A percentile compares a stretch with the other conserved stretches of the same genome.
Evolutionary conservation across 37 sponge, comb jelly and placozoan genomes (phyloP).

Genomic region (Chondrosia reniformis): DNA sequence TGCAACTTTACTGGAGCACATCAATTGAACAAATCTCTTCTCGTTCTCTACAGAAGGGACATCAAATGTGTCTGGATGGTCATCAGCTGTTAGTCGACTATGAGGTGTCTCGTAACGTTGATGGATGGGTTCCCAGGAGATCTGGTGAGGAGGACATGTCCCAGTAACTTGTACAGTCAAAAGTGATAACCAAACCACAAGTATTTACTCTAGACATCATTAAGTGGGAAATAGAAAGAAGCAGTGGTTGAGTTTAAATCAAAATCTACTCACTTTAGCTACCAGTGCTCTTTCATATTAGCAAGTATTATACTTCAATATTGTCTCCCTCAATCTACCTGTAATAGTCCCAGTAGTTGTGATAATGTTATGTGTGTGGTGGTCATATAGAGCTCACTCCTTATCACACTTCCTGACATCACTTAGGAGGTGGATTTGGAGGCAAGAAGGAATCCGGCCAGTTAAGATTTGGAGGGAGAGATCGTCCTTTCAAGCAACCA

Average conservation of each 20-base stretch:
- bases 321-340: too few species aligned
- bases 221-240: too few species aligned
- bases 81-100: constrained; percentile 74
- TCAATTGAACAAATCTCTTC: too few species aligned
- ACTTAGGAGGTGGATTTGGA: constrained; percentile 95
- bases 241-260: too few species aligned
- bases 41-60: constrained; percentile 28
- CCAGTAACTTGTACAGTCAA: too few species aligned
- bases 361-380: not conserved
- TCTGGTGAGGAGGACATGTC: constrained; percentile 54
- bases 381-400: not conserved
- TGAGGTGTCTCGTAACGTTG: constrained; percentile 73
- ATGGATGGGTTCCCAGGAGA: constrained; percentile 91
- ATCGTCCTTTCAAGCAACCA: constrained; percentile 85
- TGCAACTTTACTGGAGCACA: too few species aligned
- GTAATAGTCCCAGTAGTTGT: not conserved
- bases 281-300: too few species aligned
- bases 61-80: constrained; percentile 60
- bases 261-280: too few species aligned
- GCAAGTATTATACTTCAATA: too few species aligned
- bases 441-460: constrained; percentile 97
- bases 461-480: constrained; percentile 95
- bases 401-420: not conserved
- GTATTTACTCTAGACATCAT: too few species aligned
- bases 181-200: too few species aligned